These are phyloP conservation scores for Lonchura striata DNA, from an alignment of 2,113 vertebrate species.

Conservation along the genomic window DNA sequence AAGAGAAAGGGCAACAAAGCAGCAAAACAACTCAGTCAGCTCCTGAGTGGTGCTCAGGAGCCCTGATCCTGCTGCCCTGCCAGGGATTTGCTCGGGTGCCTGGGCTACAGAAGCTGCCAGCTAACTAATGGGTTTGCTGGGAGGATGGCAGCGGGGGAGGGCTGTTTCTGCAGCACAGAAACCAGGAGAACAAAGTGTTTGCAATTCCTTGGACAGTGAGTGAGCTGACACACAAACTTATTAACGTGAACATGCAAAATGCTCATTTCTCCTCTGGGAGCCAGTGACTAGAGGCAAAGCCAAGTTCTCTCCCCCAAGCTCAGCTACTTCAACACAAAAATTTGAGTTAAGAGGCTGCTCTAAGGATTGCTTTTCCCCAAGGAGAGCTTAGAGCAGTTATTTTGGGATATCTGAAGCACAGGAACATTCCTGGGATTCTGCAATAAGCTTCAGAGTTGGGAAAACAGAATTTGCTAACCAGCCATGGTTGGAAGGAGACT, in stretches of 20 bases:
- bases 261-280: not conserved
- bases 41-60: not conserved
- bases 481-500: not conserved
- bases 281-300: conserved; percentile 11
- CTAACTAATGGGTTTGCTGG: not conserved
- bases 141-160: not conserved
- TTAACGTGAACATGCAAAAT: conserved; percentile 27
- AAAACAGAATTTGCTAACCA: conserved; percentile 57
- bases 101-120: not conserved
- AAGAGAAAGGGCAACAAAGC: not conserved
- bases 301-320: conserved; percentile 19
- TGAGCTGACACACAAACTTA: not conserved
- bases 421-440: conserved; percentile 76
- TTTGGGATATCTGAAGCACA: conserved; percentile 69
- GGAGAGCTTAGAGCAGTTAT: conserved; percentile 72
- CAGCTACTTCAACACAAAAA: conserved; percentile 42
- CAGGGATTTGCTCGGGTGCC: not conserved
- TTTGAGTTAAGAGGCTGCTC: conserved; percentile 31
- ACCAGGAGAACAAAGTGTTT: not conserved
- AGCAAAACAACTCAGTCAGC: not conserved
- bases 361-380: conserved; percentile 55
- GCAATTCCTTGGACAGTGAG: not conserved
- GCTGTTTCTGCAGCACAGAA: not conserved
- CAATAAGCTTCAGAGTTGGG: conserved; percentile 65
- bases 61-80: not conserved